Evolutionary conservation across 2,888 invertebrate genomes (phyloP), one percentile per base, ranked within the genome.

Genomic region (Amiota communis): DNA sequence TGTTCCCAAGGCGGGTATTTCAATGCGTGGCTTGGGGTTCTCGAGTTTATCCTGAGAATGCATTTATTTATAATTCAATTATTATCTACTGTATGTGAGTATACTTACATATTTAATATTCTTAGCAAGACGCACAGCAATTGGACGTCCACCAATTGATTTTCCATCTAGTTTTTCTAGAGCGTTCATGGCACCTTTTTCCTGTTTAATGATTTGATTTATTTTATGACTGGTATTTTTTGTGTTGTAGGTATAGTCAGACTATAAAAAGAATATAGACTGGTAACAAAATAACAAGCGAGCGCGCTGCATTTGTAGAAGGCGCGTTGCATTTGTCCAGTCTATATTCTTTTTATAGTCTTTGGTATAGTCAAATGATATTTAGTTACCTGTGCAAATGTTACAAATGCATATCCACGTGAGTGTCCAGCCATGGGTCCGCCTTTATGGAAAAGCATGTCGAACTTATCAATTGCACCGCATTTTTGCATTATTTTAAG

Each of bases 401-500:
- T 97, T 71, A 97, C 96, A 90, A 98, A 98, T 20, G 97, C 97
- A 88, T 97, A 98, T 20, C 98, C 98, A 76, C 97, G 92, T 0
- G 98, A 96, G 88, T 96, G 96, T 70, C 97, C 97, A 80, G 93
- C 93, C 80, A 95, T 93, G 56, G 97, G 96, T 80, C 98, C 98
- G 79, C 94, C 93, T 80, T 97, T 96, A 90, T 98, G 97, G 89
- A 97, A 97, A 81, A 98, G 93, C 91, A 97, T 95, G 91, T 98
- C 98, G 91, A 98, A 97, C 93, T 97, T 97, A 91, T 96, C 96
- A 88, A 98, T 95, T 88, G 93, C 92, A 89, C 98, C 98, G 93
- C 95, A 95, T 93, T 95, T 95, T 93, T 97, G 97, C 91, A 97
- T 93, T 91, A 98, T 93, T 96, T 98, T 98, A 91, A 98, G 92